Evolutionary conservation across 2,113 vertebrate species (phyloP), one percentile per base, ranked within the genome.

Genomic region (Mastomys coucha): DNA sequence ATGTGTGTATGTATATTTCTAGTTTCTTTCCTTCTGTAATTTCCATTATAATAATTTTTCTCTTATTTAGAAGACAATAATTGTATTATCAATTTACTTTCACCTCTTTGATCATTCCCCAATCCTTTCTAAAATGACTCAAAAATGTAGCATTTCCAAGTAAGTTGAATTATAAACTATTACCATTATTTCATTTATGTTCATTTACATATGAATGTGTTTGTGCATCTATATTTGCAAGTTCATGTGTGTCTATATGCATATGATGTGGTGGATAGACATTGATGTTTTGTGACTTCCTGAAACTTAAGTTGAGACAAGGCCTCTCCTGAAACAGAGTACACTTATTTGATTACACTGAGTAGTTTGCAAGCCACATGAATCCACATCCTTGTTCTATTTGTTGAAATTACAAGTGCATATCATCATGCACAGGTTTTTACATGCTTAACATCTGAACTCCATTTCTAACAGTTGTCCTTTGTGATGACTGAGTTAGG

Each of bases 381-480:
- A 45, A 76, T 13, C 22, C 11, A 0, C 8, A 13, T 76, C 5
- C 22, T 14, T 76, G 13, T 1, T 45, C 42, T 6, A 0, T 8
- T 13, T 39, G 70, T 72, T 72, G 22, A 69, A 14, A 36, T 69
- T 36, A 69, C 13, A 36, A 31, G 67, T 69, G 13, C 11, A 69
- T 69, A 36, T 69, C 67, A 69, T 36, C 7, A 69, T 36, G 67
- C 11, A 36, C 31, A 69, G 13, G 31, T 69, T 69, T 69, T 69
- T 5, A 69, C 67, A 69, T 36, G 67, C 67, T 69, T 36, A 69
- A 36, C 31, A 69, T 69, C 67, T 69, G 13, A 36, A 69, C 33
- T 69, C 31, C 36, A 4, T 6, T 69, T 69, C 13, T 36, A 13
- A 69, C 33, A 16, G 36, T 69, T 69, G 67, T 31, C 31, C 13